Base-by-base conservation (phyloP, 2,113 vertebrate species). In the Ciconia boyciana region DNA sequence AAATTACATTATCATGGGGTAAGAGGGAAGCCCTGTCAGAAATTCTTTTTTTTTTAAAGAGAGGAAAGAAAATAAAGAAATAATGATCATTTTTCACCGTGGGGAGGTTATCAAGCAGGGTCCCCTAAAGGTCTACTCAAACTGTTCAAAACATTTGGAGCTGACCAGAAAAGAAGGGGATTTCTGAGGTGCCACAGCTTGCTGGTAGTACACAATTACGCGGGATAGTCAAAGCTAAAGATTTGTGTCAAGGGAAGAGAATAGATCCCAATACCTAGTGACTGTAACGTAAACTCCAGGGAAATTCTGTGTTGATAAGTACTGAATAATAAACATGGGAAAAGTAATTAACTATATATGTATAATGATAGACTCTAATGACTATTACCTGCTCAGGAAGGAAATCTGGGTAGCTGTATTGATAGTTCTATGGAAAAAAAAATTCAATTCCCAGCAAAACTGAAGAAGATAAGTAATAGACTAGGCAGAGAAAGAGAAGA, bases 171-270 rank as follows among this genome's bases (percentile, higher is more conserved):
- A 49, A 81, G 5, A 70, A 82, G 4, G 65, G 36, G 31, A 71
- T 68, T 83, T 90, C 65, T 66, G 74, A 69, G 69, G 21, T 48
- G 11, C 24, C 43, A 14, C 4, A 2, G 6, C 51, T 75, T 49
- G 29, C 51, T 71, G 31, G 25, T 36, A 25, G 48, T 5, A 66
- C 36, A 46, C 3, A 46, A 5, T 66, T 66, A 46, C 0, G 0
- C 28, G 66, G 25, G 19, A 16, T 31, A 25, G 48, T 58, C 78
- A 46, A 41, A 58, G 8, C n/a, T 70, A 11, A 76, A 54, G 18
- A 3, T 90, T 49, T 78, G 28, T 58, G 55, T 34, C 39, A 26
- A 60, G 41, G 24, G 21, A 78, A 70, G 44, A 84, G 34, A 75
- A 75, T 10, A 36, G 28, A 66, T 88, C 32, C 31, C 22, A 12